Conservation (phyloP, 1,140 invertebrate genomes). For the Drosophila mojavensis region DNA sequence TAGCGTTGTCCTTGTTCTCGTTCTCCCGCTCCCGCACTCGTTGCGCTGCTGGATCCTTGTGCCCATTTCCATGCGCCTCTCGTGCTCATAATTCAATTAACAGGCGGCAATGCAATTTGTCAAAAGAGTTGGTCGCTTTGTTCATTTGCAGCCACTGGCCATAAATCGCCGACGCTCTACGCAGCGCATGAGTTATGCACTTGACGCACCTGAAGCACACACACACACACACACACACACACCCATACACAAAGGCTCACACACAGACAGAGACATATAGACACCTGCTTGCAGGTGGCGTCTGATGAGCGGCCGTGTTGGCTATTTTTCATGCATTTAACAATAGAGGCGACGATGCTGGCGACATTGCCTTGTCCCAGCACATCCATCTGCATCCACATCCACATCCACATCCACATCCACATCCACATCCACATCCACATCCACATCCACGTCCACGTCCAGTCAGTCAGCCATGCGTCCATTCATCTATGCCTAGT, state of each 20-base stretch:
- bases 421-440: neutral
- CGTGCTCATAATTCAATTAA: conserved; percentile 66
- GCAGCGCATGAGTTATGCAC: conserved; percentile 71
- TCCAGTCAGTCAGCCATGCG: conserved; percentile 6
- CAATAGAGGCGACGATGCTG: conserved; percentile 54
- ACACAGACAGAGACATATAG: neutral
- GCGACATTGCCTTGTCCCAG: conserved; percentile 22
- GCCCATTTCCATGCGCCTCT: neutral
- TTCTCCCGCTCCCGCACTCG: too few species aligned
- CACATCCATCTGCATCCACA: conserved; percentile 13
- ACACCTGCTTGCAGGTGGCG: conserved; percentile 12
- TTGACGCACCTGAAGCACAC: conserved; percentile 31
- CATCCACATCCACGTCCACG: too few species aligned
- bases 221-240: conserved; percentile 5
- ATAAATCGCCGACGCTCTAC: conserved; percentile 69
- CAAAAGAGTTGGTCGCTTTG: conserved; percentile 59
- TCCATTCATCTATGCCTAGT: conserved; percentile 34
- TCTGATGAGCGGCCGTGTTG: conserved; percentile 53
- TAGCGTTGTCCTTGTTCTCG: conserved; percentile 2
- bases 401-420: too few species aligned
- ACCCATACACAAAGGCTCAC: too few species aligned
- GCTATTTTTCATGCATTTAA: conserved; percentile 81
- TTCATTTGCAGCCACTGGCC: conserved; percentile 73
- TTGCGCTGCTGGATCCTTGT: neutral
- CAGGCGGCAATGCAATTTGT: conserved; percentile 72